Evolutionary conservation across 1,140 invertebrate species (phyloP).

Genomic region (Drosophila azteca): DNA sequence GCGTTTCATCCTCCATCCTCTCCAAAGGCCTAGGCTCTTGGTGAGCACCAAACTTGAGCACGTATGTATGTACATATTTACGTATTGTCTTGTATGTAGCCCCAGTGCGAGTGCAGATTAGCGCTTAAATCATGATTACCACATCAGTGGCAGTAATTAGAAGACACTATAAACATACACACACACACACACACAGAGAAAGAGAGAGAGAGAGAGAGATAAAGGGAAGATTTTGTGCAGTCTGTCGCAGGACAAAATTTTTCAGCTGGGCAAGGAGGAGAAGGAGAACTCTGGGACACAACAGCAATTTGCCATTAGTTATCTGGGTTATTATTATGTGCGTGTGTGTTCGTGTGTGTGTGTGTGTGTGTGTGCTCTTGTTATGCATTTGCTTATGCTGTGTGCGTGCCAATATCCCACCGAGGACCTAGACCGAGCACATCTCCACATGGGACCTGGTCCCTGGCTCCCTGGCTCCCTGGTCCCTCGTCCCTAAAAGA

Average conservation of each 20-base stretch:
- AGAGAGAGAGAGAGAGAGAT: not conserved
- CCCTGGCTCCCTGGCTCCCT: not conserved
- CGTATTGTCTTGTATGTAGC: not conserved
- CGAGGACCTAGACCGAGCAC: not conserved
- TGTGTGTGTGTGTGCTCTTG: constrained; percentile 35
- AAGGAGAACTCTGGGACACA: not conserved
- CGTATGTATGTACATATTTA: not conserved
- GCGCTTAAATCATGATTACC: constrained; percentile 75
- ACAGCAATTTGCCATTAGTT: constrained; percentile 75
- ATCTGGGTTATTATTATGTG: constrained; percentile 65
- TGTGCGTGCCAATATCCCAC: constrained; percentile 60
- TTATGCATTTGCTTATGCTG: constrained; percentile 66
- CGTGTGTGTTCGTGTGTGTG: constrained; percentile 2
- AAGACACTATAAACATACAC: constrained; percentile 30
- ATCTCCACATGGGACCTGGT: constrained; percentile 26
- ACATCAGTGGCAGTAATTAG: constrained; percentile 67
- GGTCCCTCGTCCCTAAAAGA: not conserved
- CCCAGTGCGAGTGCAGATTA: constrained; percentile 47
- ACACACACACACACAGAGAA: constrained; percentile 12
- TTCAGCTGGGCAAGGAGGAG: no score
- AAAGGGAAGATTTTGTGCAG: not conserved
- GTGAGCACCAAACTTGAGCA: not conserved
- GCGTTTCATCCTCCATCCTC: no score
- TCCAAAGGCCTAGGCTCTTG: not conserved
- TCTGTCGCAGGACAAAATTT: no score